These are phyloP conservation scores for Peribatodes rhomboidaria DNA, from an alignment of 2,888 invertebrate species.

Conservation along the genomic window DNA sequence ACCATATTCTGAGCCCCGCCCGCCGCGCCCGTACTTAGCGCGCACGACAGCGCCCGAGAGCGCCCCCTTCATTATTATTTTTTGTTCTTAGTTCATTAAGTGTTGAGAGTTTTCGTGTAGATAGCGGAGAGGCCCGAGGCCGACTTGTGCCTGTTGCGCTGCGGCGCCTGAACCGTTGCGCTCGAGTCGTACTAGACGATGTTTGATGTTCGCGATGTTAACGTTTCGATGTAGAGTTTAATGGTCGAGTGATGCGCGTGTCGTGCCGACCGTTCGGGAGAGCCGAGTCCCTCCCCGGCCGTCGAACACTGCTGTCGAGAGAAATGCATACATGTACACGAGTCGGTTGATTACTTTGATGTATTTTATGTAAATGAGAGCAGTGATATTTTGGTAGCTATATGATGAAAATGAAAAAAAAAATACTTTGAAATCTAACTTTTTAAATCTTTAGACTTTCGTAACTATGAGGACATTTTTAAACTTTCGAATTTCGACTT, in stretches of 20 bases:
- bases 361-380: slow-evolving; percentile 76
- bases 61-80: slow-evolving; percentile 17
- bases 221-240: slow-evolving; percentile 54
- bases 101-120: slow-evolving; percentile 66
- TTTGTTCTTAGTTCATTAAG: slow-evolving; percentile 64
- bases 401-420: slow-evolving; percentile 68
- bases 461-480: slow-evolving; percentile 57
- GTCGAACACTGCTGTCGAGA: slow-evolving; percentile 70
- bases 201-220: slow-evolving; percentile 58
- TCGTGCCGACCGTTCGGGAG: too few relatives aligned
- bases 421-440: slow-evolving; percentile 62
- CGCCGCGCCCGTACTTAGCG: slow-evolving; percentile 65
- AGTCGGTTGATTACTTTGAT: slow-evolving; percentile 61
- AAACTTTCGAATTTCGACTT: slow-evolving; percentile 54
- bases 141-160: slow-evolving; percentile 68
- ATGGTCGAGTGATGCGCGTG: slow-evolving; percentile 60
- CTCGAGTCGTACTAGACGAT: slow-evolving; percentile 55
- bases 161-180: slow-evolving; percentile 53
- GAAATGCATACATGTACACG: slow-evolving; percentile 77
- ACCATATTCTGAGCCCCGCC: slow-evolving; percentile 73
- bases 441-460: slow-evolving; percentile 66
- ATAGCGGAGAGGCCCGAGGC: slow-evolving; percentile 57
- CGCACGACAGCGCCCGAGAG: too few relatives aligned
- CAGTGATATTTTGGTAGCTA: slow-evolving; percentile 79
- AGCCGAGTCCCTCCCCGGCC: slow-evolving; percentile 60